A percentile compares a stretch with the other conserved stretches of the same genome.
Evolutionary conservation across 1,140 invertebrate genomes (phyloP).

Genomic region (Drosophila yakuba): DNA sequence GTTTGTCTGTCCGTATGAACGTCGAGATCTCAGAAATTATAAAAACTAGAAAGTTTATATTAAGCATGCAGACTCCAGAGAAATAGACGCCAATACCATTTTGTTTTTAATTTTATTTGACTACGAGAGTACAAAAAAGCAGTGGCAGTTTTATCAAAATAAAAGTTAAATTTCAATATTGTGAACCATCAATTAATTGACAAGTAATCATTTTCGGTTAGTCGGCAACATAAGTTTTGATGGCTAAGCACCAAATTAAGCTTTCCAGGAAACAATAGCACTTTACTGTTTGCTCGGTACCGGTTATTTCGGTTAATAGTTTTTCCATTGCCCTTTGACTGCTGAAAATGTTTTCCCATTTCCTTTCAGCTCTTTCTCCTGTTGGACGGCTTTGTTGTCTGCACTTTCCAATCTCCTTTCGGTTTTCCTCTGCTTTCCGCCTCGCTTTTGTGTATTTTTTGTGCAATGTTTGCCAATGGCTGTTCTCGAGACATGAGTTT

Average conservation of each 20-base stretch:
- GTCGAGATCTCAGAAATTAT: no score
- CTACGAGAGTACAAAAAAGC: no score
- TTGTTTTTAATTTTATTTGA: no score
- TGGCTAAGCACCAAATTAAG: conserved; percentile 38
- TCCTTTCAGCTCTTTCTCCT: conserved; percentile 20
- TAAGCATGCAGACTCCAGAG: no score
- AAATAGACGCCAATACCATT: no score
- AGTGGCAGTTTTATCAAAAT: no score
- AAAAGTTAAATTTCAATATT: no score
- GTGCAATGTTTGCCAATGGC: conserved; percentile 50
- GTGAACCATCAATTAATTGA: no score
- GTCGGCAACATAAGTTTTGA: conserved; percentile 1
- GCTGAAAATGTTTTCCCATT: conserved; percentile 27
- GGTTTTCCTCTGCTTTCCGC: conserved; percentile 8
- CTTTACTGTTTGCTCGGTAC: conserved; percentile 36
- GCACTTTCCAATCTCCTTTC: conserved; percentile 33
- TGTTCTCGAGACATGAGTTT: conserved; percentile 60
- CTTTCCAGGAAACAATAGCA: conserved; percentile 19
- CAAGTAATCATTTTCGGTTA: no score
- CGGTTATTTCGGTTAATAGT: conserved; percentile 31
- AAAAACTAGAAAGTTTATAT: no score
- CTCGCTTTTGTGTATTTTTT: conserved; percentile 34
- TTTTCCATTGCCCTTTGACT: conserved; percentile 45
- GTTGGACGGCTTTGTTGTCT: conserved; percentile 30
- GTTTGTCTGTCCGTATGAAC: no score